These are phyloP conservation scores for Cantharis rustica DNA, from an alignment of 2,888 invertebrate genomes.

Conservation along the genomic window DNA sequence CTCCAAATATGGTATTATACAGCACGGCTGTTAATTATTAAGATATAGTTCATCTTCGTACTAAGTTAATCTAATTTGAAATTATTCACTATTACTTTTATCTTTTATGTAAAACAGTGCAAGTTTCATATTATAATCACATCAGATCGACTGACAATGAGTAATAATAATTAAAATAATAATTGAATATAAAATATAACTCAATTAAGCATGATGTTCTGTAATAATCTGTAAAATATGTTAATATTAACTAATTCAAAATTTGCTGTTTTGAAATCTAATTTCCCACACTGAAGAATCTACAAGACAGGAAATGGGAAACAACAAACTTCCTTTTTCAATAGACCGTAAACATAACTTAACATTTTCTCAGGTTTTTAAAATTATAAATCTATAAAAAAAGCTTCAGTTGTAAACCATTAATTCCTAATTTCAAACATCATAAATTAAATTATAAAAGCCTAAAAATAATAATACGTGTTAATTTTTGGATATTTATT, in stretches of 20 bases:
- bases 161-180: not conserved
- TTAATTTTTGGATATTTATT: not conserved
- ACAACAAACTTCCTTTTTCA: constrained; percentile 27
- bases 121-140: not conserved
- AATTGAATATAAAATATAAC: not conserved
- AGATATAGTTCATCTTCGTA: not conserved
- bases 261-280: constrained; percentile 4
- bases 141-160: not conserved
- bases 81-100: not conserved
- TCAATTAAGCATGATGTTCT: not conserved
- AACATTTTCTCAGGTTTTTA: constrained; percentile 1
- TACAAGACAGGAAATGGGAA: constrained; percentile 16
- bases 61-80: not conserved
- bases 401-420: not conserved
- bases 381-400: not conserved
- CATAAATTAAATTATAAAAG: not conserved
- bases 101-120: not conserved
- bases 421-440: not conserved
- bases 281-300: constrained; percentile 20
- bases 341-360: constrained; percentile 21
- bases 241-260: not conserved
- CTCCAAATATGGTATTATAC: not conserved
- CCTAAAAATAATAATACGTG: not conserved
- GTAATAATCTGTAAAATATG: not conserved
- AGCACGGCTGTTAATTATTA: not conserved